Percentiles rank a stretch among this genome's conserved stretches.
phyloP scores from a whole-genome alignment of 1,140 invertebrate genomes.

The Ptiloglossa arizonensis region DNA sequence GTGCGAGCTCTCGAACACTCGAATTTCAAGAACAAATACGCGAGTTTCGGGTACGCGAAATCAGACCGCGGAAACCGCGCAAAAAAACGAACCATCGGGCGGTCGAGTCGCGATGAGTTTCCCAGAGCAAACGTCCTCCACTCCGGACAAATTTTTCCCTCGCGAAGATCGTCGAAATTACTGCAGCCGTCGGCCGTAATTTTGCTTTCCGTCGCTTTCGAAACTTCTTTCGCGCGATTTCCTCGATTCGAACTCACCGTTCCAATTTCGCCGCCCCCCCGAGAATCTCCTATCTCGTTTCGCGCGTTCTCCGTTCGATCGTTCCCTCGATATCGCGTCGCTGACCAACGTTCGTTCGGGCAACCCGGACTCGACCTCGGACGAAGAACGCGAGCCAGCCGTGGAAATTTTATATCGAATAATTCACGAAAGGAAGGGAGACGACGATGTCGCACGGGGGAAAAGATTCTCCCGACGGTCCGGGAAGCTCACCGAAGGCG shows the following conservation, averaged over 20 bases:
- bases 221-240: background rate
- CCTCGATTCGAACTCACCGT: no score
- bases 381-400: no score
- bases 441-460: background rate
- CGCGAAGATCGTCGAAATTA: background rate
- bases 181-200: background rate
- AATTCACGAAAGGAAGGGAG: background rate
- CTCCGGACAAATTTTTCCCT: slow-evolving; percentile 1
- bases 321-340: no score
- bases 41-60: slow-evolving; percentile 4
- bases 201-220: background rate
- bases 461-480: background rate
- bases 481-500: background rate
- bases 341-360: no score
- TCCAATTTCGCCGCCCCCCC: no score
- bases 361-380: no score
- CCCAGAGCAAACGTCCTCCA: slow-evolving; percentile 6
- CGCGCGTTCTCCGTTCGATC: no score
- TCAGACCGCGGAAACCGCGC: background rate
- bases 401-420: background rate
- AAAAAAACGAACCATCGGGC: background rate
- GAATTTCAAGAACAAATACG: slow-evolving; percentile 23
- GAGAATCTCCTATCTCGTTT: no score
- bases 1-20: slow-evolving; percentile 4
- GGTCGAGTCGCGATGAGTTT: background rate